Evolutionary conservation across 35 echinoderm and acorn worm genomes (phyloP).

Genomic region (Anneissia japonica): DNA sequence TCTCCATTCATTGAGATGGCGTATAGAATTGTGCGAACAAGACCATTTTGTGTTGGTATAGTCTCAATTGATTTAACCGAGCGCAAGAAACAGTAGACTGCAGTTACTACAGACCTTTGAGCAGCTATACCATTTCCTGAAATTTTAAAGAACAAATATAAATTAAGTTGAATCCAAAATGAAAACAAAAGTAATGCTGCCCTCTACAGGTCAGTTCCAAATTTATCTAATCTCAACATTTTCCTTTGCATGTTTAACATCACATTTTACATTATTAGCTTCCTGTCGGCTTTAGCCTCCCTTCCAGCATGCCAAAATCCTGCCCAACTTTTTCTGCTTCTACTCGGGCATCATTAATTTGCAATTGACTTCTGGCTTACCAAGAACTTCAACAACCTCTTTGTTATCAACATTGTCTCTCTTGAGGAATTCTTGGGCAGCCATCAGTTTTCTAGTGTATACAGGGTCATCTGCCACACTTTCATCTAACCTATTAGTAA

Average conservation of each 20-base stretch:
- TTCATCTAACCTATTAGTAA: background rate
- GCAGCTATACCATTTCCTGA: constrained; percentile 75
- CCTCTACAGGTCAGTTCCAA: no score
- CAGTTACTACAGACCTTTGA: constrained; percentile 63
- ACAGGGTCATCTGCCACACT: background rate
- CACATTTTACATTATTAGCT: no score
- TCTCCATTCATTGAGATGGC: constrained; percentile 87
- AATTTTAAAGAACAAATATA: background rate
- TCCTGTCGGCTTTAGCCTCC: no score
- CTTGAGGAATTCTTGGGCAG: constrained; percentile 29
- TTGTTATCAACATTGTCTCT: constrained; percentile 12
- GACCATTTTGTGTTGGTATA: constrained; percentile 25
- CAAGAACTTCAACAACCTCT: constrained; percentile 36
- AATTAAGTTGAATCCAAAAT: no score
- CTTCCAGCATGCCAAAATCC: no score
- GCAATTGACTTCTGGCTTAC: constrained; percentile 8
- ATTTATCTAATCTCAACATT: no score
- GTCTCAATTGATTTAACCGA: constrained; percentile 36
- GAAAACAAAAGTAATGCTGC: no score
- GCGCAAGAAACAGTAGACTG: constrained; percentile 75
- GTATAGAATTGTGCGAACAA: constrained; percentile 84
- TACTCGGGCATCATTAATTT: no score
- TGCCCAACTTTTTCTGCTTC: no score
- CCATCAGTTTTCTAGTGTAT: constrained; percentile 45
- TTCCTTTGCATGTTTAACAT: no score